phyloP scores from a whole-genome alignment of 2,888 invertebrate genomes.

The Drosophila phalerata region DNA sequence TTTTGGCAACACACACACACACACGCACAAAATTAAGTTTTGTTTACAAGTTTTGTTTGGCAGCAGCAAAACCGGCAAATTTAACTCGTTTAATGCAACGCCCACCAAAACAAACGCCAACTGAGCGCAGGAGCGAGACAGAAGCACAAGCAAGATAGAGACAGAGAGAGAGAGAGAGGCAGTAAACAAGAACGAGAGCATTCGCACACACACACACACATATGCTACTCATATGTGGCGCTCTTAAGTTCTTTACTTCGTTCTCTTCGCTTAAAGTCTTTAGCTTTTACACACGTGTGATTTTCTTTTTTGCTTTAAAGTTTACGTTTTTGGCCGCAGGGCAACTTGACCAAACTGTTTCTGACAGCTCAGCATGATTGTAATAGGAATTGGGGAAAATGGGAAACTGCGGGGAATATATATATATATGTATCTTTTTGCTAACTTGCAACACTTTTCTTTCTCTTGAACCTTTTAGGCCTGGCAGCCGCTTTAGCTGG shows the following conservation, averaged over 20 bases:
- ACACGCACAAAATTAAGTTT: constrained; percentile 58
- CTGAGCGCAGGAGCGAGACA: constrained; percentile 20
- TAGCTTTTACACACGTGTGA: constrained; percentile 48
- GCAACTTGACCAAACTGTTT: constrained; percentile 47
- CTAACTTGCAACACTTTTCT: constrained; percentile 41
- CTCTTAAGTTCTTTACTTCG: constrained; percentile 40
- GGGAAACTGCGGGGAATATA: constrained; percentile 15
- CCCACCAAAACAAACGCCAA: constrained; percentile 70
- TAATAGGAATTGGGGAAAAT: constrained; percentile 1
- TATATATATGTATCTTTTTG: not conserved
- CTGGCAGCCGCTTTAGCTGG: constrained; percentile 85
- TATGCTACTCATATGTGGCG: constrained; percentile 25
- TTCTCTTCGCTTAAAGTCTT: constrained; percentile 25
- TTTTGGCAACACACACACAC: constrained; percentile 51
- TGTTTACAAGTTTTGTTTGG: constrained; percentile 72
- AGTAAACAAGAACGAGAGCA: constrained; percentile 8
- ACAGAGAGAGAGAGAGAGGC: constrained; percentile 4
- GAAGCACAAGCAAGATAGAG: not conserved
- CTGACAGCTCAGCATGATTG: constrained; percentile 46
- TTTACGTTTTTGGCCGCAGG: constrained; percentile 31
- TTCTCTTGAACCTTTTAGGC: constrained; percentile 61
- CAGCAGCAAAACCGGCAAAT: constrained; percentile 65
- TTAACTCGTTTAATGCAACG: constrained; percentile 72
- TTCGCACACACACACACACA: constrained; percentile 22
- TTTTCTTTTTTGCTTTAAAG: constrained; percentile 15